Base-by-base conservation (phyloP, 2,113 vertebrate species). In the Centrocercus urophasianus region DNA sequence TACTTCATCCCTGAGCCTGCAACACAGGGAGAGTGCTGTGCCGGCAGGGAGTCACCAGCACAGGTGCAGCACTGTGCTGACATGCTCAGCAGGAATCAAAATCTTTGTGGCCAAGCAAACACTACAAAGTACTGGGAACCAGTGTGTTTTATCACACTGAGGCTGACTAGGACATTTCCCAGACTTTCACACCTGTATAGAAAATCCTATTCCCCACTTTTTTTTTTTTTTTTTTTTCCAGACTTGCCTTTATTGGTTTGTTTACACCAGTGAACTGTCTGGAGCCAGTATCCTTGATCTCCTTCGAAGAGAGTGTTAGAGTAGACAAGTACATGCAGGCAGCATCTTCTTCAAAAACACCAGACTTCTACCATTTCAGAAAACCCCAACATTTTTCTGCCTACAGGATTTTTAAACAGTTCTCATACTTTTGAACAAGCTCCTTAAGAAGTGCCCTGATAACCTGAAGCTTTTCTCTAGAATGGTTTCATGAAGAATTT, bases 291-390 rank as follows among this genome's bases (percentile, higher is more conserved):
- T 85, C 24, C 79, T 95, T 81, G 10, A 67, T 77, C 32, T 56
- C 60, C 40, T 89, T 83, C 19, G 38, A 40, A 74, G 20, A 50
- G 6, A 34, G 25, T 83, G 34, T 73, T 74, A 77, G 59, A 83
- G 54, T 38, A 73, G 80, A 63, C 40, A 42, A 38, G 63, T 15
- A 38, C 2, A 0, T 69, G 22, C n/a, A 56, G 34, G 22, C n/a
- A 56, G 34, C 27, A 10, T 83, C 24, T 73, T 90, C 67, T 84
- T 95, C 54, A 80, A 32, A 95, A 91, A 72, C 8, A 34, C 81
- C n/a, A 43, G 19, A 17, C 16, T 61, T 70, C 65, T 65, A 19
- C 38, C 30, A 61, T 91, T 91, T 71, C 83, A 86, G 32, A 78
- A 81, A 76, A 65, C 5, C 6, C 17, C 34, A 65, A 57, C 4